Evolutionary conservation across 2,888 invertebrate genomes (phyloP), one percentile per base, ranked within the genome.

Genomic region (Tryphoninae sp.): DNA sequence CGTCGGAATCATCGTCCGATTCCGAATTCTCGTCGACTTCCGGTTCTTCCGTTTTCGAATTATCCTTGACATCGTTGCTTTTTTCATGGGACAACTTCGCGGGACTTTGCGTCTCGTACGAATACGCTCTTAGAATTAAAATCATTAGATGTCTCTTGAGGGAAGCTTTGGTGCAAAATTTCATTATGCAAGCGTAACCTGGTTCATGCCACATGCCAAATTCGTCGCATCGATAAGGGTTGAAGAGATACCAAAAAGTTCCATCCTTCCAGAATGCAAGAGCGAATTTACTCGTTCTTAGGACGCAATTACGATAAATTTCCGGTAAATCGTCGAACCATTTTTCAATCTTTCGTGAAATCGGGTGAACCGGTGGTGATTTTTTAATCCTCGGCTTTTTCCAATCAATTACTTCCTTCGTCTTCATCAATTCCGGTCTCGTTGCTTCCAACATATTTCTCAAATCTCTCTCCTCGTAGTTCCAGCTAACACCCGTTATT

Each of bases 191-290:
- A 2, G 89, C 90, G 74, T 78, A 84, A 3, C 91, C 91, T 0
- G 62, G 2, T 61, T 90, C 86, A 65, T 87, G 42, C 89, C 89
- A 91, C 8, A 88, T 84, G 2, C 91, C 91, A 72, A 86, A 88
- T 45, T 88, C 69, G 79, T 90, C 86, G 83, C 91, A 91, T 0
- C 90, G 86, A 55, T 89, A 91, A 0, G 91, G 91, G 79, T 90
- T 91, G 78, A 89, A 91, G 0, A 90, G 72, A 22, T 90, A 91
- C 91, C 91, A 91, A 79, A 90, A 90, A 0, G 78, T 64, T 0
- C 86, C 89, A 40, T 91, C 91, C 2, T 86, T 84, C 91, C 91
- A 91, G 53, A 90, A 90, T 0, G 91, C 90, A 1, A 91, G 22
- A 0, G 85, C 86, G 78, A 88, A 91, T 74, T 87, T 86, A 0